Evolutionary conservation across 2,113 vertebrate genomes (phyloP).

Genomic region (Poeciliopsis turrubarensis): DNA sequence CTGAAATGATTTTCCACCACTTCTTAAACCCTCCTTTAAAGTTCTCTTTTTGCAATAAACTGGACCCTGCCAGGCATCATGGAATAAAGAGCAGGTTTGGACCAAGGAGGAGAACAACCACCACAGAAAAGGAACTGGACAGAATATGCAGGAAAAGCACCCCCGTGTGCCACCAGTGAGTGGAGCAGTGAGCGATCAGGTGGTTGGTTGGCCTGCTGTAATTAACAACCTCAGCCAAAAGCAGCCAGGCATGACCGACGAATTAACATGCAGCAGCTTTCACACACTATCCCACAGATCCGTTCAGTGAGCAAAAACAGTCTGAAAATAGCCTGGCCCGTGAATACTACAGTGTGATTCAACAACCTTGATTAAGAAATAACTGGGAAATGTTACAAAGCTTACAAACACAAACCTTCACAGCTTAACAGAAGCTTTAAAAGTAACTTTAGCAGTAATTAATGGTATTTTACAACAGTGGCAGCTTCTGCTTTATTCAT

Average conservation of each 20-base stretch:
- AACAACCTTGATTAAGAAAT: constrained; percentile 20
- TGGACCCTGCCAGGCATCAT: not conserved
- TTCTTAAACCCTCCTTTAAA: not conserved
- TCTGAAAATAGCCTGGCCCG: constrained; percentile 56
- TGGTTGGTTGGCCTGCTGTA: constrained; percentile 71
- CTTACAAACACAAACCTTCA: not conserved
- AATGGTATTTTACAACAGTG: not conserved
- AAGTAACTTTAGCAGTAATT: not conserved
- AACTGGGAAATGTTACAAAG: constrained; percentile 4
- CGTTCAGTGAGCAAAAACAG: constrained; percentile 66
- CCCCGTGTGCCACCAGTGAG: constrained; percentile 35
- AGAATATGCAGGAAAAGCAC: constrained; percentile 21
- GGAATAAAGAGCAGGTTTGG: not conserved
- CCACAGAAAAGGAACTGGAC: constrained; percentile 13
- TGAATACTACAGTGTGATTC: constrained; percentile 22
- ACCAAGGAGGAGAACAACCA: not conserved
- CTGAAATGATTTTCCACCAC: not conserved
- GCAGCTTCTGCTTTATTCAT: not conserved
- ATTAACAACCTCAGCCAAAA: constrained; percentile 78
- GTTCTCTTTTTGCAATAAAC: not conserved
- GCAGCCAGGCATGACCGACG: constrained; percentile 73
- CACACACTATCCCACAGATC: constrained; percentile 67
- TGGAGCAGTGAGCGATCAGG: constrained; percentile 68
- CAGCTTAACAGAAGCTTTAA: not conserved
- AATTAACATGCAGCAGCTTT: constrained; percentile 76